A percentile compares a stretch with the other conserved stretches of the same genome.
These are phyloP conservation scores for Semaprochilodus insignis DNA, from an alignment of 2,797 vertebrate species.

Conservation along the genomic window DNA sequence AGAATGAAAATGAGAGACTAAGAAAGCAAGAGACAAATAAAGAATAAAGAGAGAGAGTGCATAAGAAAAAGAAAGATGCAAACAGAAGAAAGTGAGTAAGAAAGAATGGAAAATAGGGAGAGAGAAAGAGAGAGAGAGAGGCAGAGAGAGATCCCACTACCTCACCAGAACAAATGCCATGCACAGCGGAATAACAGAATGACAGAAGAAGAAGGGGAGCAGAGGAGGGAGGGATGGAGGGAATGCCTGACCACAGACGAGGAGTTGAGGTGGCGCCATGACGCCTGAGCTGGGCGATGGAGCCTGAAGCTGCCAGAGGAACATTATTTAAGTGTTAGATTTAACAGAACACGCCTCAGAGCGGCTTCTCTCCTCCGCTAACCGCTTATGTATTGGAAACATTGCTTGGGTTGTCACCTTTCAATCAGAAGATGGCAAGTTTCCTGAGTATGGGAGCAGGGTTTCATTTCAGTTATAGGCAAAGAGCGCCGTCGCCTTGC, in stretches of 20 bases:
- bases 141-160: not conserved
- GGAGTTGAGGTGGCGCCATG: constrained; percentile 93
- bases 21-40: too few relatives aligned
- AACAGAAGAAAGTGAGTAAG: not conserved
- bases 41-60: not conserved
- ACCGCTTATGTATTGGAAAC: constrained; percentile 72
- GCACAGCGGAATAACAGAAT: constrained; percentile 1
- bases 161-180: constrained; percentile 16
- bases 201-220: not conserved
- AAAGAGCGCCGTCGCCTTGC: not conserved
- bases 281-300: constrained; percentile 88
- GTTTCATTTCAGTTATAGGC: not conserved
- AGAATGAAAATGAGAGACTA: too few relatives aligned
- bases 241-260: constrained; percentile 89
- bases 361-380: constrained; percentile 71
- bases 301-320: constrained; percentile 87
- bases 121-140: constrained; percentile 11
- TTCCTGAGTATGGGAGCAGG: not conserved
- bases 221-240: constrained; percentile 70
- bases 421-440: constrained; percentile 62
- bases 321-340: constrained; percentile 89
- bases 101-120: not conserved
- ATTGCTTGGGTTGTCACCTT: constrained; percentile 74
- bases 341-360: constrained; percentile 83
- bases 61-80: not conserved